Base-by-base conservation (phyloP, 2,888 invertebrate genomes). In the Chromoteleia sp. region DNA sequence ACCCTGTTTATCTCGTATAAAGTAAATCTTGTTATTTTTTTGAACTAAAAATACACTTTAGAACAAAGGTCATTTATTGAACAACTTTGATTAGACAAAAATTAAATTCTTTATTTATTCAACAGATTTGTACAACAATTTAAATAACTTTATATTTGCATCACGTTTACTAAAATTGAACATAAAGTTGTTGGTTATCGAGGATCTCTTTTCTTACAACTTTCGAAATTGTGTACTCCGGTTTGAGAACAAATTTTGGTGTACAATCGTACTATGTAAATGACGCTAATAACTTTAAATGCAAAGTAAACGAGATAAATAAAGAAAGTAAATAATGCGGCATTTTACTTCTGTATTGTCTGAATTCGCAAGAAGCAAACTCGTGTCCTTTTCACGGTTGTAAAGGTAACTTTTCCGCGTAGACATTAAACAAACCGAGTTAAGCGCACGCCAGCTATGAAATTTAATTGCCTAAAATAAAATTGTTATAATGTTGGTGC, bases 351-450 rank as follows among this genome's bases (percentile, higher is more conserved):
- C 21, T 39, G 36, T 41, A 8, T 41, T 25, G 21, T 25, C 25
- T 30, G 29, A 61, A 10, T 63, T 15, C 48, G 19, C 7, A 48
- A 48, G 61, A 29, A 8, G 19, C 29, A 8, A 30, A 14, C 36
- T 58, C 41, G 41, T 58, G 21, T 56, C 30, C 25, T 58, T 52
- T 58, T 58, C 39, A 7, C 14, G 12, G 58, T 25, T 15, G 10
- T 39, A 58, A 58, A 33, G 14, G 39, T 25, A 41, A 58, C 58
- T 58, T 58, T 25, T 41, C 41, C 25, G 19, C 7, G 15, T 17
- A 25, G 8, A 36, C 56, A 56, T 52, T 52, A 58, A 58, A 36
- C n/a, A 43, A 29, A 25, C 59, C 36, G 12, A 17, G 59, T 43
- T 30, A 17, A 59, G 6, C 15, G 43, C 30, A 7, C 8, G 6